phyloP scores from a whole-genome alignment of 2,113 vertebrate genomes.

The Psettodes erumei region DNA sequence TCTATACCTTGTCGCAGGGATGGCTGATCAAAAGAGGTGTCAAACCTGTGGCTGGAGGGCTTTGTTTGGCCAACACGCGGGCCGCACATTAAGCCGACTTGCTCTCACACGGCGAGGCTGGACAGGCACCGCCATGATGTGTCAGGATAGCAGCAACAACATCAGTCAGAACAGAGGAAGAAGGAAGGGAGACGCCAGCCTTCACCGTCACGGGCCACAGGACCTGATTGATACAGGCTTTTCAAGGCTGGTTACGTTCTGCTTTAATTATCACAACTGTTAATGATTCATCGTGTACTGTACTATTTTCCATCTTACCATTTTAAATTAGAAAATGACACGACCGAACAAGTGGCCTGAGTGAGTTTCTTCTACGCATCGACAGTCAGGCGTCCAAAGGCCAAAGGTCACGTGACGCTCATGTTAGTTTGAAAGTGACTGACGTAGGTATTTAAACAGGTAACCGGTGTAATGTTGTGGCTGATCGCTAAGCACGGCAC shows the following conservation, averaged over 20 bases:
- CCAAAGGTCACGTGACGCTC: no score
- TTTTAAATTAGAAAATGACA: no score
- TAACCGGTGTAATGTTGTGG: not conserved
- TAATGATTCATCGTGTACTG: no score
- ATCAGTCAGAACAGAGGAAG: slow-evolving; percentile 30
- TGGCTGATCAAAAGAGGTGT: slow-evolving; percentile 45
- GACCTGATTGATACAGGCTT: not conserved
- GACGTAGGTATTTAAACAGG: no score
- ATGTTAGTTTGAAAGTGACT: no score
- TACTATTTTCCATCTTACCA: no score
- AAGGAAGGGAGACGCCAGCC: slow-evolving; percentile 3
- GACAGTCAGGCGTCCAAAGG: no score
- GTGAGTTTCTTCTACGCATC: not conserved
- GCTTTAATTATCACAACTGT: no score
- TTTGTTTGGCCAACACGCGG: slow-evolving; percentile 42
- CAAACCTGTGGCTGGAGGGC: slow-evolving; percentile 26
- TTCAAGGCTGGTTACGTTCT: not conserved
- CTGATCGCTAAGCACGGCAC: slow-evolving; percentile 21
- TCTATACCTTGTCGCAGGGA: slow-evolving; percentile 32
- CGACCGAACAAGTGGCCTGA: not conserved
- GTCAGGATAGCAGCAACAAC: slow-evolving; percentile 54
- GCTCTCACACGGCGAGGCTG: slow-evolving; percentile 53
- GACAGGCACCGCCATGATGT: slow-evolving; percentile 51
- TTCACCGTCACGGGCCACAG: not conserved
- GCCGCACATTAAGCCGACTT: slow-evolving; percentile 46